Base-by-base conservation (phyloP, 2,888 invertebrate species). In the Ceratothoa steindachneri region DNA sequence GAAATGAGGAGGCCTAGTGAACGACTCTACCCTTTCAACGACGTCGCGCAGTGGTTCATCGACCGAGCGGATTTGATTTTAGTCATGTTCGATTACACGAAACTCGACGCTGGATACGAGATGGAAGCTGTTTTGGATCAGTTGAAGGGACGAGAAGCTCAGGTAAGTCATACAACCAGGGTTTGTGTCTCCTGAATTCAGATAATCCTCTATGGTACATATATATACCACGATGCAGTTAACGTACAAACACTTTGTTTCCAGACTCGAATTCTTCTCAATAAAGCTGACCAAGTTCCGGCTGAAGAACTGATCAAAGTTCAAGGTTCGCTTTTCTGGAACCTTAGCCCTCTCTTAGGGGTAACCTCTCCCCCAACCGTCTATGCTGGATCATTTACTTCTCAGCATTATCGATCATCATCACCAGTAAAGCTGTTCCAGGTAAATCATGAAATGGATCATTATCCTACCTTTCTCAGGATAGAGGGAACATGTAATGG, bases 1-100 rank as follows among this genome's bases (percentile, higher is more conserved):
- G 96, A 97, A 88, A 93, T 94, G 81, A 94, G 95, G 85, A 93
- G 94, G 86, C 92, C 94, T 69, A 95, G 95, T 69, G 78, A 78
- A 66, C 89, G 95, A 70, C 89, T 94, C 75, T 96, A 96, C 83
- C 95, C 96, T 71, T 95, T 95, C 86, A 95, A 95, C 83, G 95
- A 96, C 83, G 96, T 95, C 67, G 95, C 95, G 84, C 95, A 95
- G 85, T 97, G 96, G 96, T 96, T 97, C 86, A 95, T 96, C 83
- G 95, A 96, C 85, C 89, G 95, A 78, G 95, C 96, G 28, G 95
- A 96, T 84, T 92, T 96, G 81, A 95, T 97, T 84, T 95, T 96
- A 86, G 88, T 97, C 73, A 92, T 96, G 31, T 96, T 96, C 84
- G 97, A 97, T 86, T 95, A 96, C 77, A 92, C 94, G 41, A 96